Evolutionary conservation across 2,113 vertebrate species (phyloP).

Genomic region (Plecturocebus donacophilus): DNA sequence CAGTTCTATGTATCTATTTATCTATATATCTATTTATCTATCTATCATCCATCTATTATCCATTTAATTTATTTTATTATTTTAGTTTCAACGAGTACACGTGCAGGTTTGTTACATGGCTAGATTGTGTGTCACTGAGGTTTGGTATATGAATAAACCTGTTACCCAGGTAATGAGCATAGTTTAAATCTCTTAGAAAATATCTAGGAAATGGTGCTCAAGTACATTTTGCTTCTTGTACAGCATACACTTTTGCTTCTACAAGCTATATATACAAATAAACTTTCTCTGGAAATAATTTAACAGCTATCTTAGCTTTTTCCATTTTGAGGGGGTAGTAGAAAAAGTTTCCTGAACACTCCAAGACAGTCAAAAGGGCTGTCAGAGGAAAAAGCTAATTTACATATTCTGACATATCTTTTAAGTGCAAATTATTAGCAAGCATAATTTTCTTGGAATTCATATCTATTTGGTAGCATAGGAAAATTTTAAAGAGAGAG

Average conservation of each 20-base stretch:
- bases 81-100: too few relatives aligned
- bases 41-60: too few relatives aligned
- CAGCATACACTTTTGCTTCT: background rate
- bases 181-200: constrained; percentile 16
- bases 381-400: background rate
- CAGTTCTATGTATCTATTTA: too few relatives aligned
- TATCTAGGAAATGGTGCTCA: background rate
- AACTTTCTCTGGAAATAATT: background rate
- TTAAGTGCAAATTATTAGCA: background rate
- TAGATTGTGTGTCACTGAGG: too few relatives aligned
- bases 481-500: background rate
- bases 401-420: background rate
- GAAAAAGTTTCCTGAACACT: background rate
- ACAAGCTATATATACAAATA: background rate
- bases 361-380: background rate
- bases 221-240: background rate
- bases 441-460: background rate
- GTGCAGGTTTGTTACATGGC: too few relatives aligned
- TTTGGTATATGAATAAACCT: too few relatives aligned
- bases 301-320: background rate
- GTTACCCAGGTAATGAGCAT: too few relatives aligned
- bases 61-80: too few relatives aligned
- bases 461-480: background rate
- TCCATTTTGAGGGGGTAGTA: background rate
- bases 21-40: too few relatives aligned